These are phyloP conservation scores for Dromaius novaehollandiae DNA, from an alignment of 2,113 vertebrate genomes.

Conservation along the genomic window DNA sequence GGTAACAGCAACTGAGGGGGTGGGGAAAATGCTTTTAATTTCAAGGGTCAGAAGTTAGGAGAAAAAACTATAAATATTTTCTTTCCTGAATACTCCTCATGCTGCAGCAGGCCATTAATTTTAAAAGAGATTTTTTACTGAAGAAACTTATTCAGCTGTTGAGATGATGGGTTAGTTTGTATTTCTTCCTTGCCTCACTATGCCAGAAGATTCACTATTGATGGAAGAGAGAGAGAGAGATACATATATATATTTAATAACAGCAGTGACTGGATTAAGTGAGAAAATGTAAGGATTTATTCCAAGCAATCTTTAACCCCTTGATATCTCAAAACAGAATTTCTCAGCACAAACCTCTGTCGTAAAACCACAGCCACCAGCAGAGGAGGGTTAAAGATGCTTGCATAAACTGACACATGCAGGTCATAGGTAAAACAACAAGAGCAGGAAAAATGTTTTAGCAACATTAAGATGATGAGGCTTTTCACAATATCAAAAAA, in stretches of 20 bases:
- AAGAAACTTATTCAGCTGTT: conserved; percentile 33
- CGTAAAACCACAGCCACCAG: background rate
- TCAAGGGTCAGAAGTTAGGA: conserved; percentile 74
- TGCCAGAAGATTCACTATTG: background rate
- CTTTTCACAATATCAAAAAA: background rate
- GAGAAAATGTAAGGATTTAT: background rate
- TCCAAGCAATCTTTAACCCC: background rate
- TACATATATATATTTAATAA: background rate
- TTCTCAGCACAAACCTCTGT: background rate
- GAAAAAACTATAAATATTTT: conserved; percentile 69
- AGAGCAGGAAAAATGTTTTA: background rate
- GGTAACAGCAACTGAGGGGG: conserved; percentile 61
- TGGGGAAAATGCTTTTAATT: conserved; percentile 72
- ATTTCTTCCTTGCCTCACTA: background rate
- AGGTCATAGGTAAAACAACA: background rate
- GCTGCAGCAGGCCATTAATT: conserved; percentile 53
- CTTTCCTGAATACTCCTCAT: conserved; percentile 47
- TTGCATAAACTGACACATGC: background rate
- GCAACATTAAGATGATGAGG: too few relatives aligned
- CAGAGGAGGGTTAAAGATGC: background rate
- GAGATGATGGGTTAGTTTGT: background rate
- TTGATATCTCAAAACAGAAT: background rate
- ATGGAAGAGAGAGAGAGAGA: background rate
- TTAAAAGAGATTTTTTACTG: conserved; percentile 46
- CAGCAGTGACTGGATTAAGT: conserved; percentile 4